These are phyloP conservation scores for Xylota segnis DNA, from an alignment of 2,888 invertebrate species.

Conservation along the genomic window DNA sequence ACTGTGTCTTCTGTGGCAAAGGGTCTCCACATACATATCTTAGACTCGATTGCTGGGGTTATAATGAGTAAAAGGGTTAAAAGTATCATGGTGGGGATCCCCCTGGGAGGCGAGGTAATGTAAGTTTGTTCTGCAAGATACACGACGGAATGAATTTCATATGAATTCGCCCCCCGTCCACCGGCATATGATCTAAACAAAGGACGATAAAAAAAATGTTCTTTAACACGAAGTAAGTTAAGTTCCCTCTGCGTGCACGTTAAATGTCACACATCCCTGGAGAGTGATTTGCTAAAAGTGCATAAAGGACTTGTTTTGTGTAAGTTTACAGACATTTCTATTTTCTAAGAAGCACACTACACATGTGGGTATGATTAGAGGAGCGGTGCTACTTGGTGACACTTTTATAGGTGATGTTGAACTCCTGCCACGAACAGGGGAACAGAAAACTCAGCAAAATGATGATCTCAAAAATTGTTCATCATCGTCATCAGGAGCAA, in stretches of 20 bases:
- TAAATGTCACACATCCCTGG: constrained; percentile 45
- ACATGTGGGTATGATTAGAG: background rate
- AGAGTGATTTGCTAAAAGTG: constrained; percentile 44
- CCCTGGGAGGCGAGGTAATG: constrained; percentile 19
- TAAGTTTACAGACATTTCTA: background rate
- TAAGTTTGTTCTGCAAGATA: constrained; percentile 6
- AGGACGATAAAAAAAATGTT: constrained; percentile 24
- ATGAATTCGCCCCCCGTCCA: background rate
- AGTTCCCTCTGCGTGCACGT: constrained; percentile 26
- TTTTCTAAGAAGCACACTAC: background rate
- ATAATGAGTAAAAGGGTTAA: constrained; percentile 54
- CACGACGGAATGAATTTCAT: constrained; percentile 32
- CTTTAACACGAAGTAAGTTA: constrained; percentile 35
- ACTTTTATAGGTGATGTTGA: constrained; percentile 13
- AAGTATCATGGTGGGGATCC: constrained; percentile 20
- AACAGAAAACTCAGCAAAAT: no score
- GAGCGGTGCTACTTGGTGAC: constrained; percentile 9
- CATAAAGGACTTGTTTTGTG: constrained; percentile 23
- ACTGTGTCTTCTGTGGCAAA: constrained; percentile 13
- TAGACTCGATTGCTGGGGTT: background rate
- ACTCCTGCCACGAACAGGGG: background rate
- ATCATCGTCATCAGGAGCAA: no score
- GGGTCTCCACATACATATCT: background rate
- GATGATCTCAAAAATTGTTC: no score
- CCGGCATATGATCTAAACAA: background rate